Base-by-base conservation (phyloP, 2,888 invertebrate species). In the Anarsia innoxiella region DNA sequence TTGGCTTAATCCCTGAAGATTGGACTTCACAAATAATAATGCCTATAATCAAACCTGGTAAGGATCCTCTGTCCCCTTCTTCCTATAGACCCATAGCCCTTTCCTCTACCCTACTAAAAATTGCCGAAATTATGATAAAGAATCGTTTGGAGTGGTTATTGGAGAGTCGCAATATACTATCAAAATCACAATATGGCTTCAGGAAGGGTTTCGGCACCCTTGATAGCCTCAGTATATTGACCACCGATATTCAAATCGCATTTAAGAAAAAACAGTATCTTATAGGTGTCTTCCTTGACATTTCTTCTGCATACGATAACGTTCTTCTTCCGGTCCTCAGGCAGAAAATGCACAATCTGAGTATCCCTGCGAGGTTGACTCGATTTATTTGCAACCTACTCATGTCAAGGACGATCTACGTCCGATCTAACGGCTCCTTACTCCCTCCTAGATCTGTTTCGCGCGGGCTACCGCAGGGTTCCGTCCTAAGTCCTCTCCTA, bases 11-110 rank as follows among this genome's bases (percentile, higher is more conserved):
- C 1, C 47, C 48, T 1, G 19, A 37, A 2, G 12, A 33, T 1
- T 54, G 53, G 56, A 52, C 46, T 31, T 23, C 30, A 1, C 49
- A 55, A 37, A 31, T 51, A 1, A 40, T 56, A 2, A 40, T 57
- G 2, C 54, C 53, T 1, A 39, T 56, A 13, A 12, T 47, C 4
- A 56, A 56, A 33, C 46, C 53, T 2, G 39, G 38, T 1, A 56
- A 56, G 31, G 13, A 34, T 14, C 39, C 49, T 8, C 36, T 31
- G 2, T 33, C 43, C 14, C 35, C 44, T 8, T 16, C 23, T 8
- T 38, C 36, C 0, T 48, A 43, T 10, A 31, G 55, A 5, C 54
- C 51, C 1, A 54, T 49, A 6, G 50, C 55, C 3, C 26, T 54
- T 1, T 50, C 51, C 0, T 49, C 44, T 0, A 34, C 40, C 2